Conservation (phyloP, 2,888 invertebrate genomes). For the Caenorhabditis drosophilae region DNA sequence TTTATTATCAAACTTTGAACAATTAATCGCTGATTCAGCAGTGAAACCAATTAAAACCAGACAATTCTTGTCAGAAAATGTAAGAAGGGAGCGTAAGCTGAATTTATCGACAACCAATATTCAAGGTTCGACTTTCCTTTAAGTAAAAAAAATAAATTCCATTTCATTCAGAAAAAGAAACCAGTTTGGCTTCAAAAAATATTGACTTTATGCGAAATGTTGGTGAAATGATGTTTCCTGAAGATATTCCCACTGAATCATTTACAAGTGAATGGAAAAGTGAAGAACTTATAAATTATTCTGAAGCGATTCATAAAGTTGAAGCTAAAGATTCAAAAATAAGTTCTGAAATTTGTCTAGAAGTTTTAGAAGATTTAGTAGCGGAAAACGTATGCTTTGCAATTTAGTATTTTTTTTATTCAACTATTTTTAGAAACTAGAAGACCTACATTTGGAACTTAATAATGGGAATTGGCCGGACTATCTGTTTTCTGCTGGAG, state of each 20-base stretch:
- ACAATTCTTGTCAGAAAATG: conserved; percentile 9
- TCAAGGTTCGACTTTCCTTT: not conserved
- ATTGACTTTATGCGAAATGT: conserved; percentile 7
- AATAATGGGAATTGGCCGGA: conserved; percentile 23
- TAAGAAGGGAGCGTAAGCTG: conserved; percentile 13
- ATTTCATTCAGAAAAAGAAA: conserved; percentile 6
- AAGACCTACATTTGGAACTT: conserved; percentile 9
- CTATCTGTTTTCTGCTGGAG: conserved; percentile 20
- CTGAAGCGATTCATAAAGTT: not conserved
- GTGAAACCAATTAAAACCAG: conserved; percentile 9
- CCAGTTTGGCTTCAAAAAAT: not conserved
- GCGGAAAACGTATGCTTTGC: conserved; percentile 4
- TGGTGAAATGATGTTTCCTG: conserved; percentile 31
- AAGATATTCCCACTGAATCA: conserved; percentile 13
- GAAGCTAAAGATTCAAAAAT: not conserved
- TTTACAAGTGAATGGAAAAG: conserved; percentile 29
- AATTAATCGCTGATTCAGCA: not conserved
- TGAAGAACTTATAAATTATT: too few species aligned
- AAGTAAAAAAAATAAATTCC: not conserved
- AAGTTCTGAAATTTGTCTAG: not conserved
- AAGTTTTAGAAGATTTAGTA: conserved; percentile 18
- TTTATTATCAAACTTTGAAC: conserved; percentile 10
- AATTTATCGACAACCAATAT: conserved; percentile 17
- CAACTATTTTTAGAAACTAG: conserved; percentile 1
- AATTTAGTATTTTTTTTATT: not conserved